Percentiles rank a stretch among this genome's conserved stretches.
Conservation (phyloP, 2,888 invertebrate genomes). For the Patella caerulea region DNA sequence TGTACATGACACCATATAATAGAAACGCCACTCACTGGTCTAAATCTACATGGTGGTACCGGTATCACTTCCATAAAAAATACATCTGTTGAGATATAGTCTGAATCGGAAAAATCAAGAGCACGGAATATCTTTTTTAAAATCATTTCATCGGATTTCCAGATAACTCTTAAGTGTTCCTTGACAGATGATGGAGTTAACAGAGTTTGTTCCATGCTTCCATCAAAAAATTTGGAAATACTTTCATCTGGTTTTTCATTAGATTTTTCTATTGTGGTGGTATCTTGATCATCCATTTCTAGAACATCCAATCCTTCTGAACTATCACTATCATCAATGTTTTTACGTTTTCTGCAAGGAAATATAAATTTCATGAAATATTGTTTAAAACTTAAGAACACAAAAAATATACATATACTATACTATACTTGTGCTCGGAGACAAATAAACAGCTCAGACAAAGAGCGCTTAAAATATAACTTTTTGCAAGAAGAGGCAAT, state of each 20-base stretch:
- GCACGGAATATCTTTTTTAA: constrained; percentile 76
- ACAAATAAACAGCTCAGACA: no score
- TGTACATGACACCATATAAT: not conserved
- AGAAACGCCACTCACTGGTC: constrained; percentile 78
- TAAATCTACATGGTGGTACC: constrained; percentile 87
- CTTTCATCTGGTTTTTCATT: not conserved
- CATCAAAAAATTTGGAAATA: constrained; percentile 7
- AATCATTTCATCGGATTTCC: constrained; percentile 77
- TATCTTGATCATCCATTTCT: not conserved
- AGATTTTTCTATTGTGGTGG: not conserved
- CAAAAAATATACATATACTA: no score
- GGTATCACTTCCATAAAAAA: constrained; percentile 89
- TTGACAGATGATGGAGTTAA: constrained; percentile 68
- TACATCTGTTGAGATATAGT: constrained; percentile 79
- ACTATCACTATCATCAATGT: not conserved
- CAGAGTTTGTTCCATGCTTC: constrained; percentile 19
- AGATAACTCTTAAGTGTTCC: constrained; percentile 76
- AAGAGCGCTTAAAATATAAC: no score
- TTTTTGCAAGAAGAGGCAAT: no score
- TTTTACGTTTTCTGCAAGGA: not conserved
- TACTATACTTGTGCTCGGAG: no score
- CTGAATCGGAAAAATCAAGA: constrained; percentile 36
- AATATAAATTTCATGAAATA: no score
- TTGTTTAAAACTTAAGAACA: no score
- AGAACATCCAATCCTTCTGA: not conserved